Evolutionary conservation across 92 coral and sea anemone species (phyloP).

Genomic region (Zoanthus solanderi): DNA sequence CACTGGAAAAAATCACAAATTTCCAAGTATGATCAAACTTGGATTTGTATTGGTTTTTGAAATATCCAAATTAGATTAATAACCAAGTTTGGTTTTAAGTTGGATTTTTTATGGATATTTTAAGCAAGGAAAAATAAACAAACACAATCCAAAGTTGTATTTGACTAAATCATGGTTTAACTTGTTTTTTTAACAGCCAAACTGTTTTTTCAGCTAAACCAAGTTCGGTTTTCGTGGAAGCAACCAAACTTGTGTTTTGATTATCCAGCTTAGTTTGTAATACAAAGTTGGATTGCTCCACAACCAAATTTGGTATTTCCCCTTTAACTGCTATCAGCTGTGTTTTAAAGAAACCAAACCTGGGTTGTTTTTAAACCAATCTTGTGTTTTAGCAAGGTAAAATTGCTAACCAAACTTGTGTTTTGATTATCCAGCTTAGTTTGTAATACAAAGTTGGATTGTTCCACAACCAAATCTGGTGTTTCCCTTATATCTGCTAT

Average conservation of each 20-base stretch:
- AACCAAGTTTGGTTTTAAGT: slow-evolving; percentile 63
- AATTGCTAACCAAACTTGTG: slow-evolving; percentile 42
- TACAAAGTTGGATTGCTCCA: slow-evolving; percentile 24
- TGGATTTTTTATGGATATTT: slow-evolving; percentile 61
- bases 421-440: slow-evolving; percentile 52
- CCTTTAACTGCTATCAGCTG: not conserved
- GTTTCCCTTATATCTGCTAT: not conserved
- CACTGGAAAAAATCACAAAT: slow-evolving; percentile 67
- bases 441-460: slow-evolving; percentile 43
- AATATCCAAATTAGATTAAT: slow-evolving; percentile 58
- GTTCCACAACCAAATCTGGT: slow-evolving; percentile 35
- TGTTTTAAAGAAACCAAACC: slow-evolving; percentile 37
- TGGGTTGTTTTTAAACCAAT: slow-evolving; percentile 10
- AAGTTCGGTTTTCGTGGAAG: slow-evolving; percentile 34
- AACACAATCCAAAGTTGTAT: slow-evolving; percentile 5
- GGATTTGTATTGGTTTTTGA: slow-evolving; percentile 57
- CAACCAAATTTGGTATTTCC: slow-evolving; percentile 27
- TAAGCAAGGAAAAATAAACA: slow-evolving; percentile 39
- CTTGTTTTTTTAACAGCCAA: slow-evolving; percentile 30
- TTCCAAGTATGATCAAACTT: slow-evolving; percentile 26
- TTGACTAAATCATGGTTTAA: slow-evolving; percentile 1
- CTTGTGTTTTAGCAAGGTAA: no score
- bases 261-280: no score
- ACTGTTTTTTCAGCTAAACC: slow-evolving; percentile 39
- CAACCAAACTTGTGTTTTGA: slow-evolving; percentile 25